These are phyloP conservation scores for Euplagia quadripunctaria DNA, from an alignment of 2,888 invertebrate species.

Conservation along the genomic window DNA sequence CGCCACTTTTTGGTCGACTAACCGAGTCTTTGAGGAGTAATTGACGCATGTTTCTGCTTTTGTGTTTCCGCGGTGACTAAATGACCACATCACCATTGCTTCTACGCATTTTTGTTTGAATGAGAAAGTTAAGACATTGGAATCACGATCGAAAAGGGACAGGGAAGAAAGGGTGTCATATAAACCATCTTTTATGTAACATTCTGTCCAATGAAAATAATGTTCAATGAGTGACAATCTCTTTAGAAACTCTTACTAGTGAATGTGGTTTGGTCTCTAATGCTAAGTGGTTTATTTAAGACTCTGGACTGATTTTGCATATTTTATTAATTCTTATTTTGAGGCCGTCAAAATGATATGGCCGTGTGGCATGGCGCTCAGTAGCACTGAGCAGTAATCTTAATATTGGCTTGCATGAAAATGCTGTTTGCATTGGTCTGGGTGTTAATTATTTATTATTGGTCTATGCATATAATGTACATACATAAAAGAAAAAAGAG, in stretches of 20 bases:
- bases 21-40: too few species aligned
- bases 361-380: too few species aligned
- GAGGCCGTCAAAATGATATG: too few species aligned
- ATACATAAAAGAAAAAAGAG: background rate
- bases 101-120: background rate
- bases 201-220: background rate
- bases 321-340: background rate
- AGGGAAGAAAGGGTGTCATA: background rate
- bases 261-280: background rate
- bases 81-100: too few species aligned
- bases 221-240: background rate
- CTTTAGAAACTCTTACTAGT: background rate
- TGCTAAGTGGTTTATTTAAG: background rate
- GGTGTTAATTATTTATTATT: too few species aligned
- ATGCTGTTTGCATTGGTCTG: too few species aligned
- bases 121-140: background rate
- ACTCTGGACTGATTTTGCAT: background rate
- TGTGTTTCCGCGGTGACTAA: background rate
- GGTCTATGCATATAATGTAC: background rate
- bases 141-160: background rate
- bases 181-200: background rate
- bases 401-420: background rate
- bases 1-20: too few species aligned
- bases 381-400: too few species aligned
- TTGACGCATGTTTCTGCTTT: too few species aligned